Evolutionary conservation across 2,113 vertebrate species (phyloP).

Genomic region (Chamaetylas fuelleborni): DNA sequence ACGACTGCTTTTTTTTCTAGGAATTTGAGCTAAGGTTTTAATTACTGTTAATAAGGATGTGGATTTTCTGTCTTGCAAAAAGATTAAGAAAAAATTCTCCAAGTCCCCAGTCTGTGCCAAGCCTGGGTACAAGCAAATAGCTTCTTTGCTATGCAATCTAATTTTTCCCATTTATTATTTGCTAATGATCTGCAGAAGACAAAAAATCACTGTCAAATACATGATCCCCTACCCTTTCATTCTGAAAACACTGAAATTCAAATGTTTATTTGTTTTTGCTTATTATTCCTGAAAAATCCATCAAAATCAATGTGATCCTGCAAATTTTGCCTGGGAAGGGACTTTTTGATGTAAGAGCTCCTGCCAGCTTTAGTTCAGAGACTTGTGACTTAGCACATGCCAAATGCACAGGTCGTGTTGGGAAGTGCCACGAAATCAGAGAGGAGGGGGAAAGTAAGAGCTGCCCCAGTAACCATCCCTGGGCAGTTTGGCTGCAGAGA

Average conservation of each 20-base stretch:
- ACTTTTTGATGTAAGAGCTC: background rate
- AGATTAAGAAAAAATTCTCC: background rate
- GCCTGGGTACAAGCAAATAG: background rate
- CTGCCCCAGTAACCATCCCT: background rate
- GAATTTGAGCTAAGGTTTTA: background rate
- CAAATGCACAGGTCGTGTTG: accelerated
- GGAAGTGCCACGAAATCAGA: background rate
- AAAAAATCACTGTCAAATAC: background rate
- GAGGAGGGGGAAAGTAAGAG: background rate
- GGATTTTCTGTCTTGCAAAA: background rate
- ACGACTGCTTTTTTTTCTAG: background rate
- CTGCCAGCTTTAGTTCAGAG: background rate
- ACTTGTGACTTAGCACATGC: background rate
- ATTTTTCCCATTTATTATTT: background rate
- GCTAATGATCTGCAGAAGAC: background rate
- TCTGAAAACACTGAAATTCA: background rate
- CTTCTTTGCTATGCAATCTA: background rate
- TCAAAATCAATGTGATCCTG: background rate
- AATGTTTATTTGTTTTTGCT: background rate
- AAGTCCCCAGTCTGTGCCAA: background rate
- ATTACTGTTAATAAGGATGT: background rate
- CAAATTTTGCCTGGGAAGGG: background rate
- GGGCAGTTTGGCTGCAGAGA: background rate
- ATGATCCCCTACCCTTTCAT: background rate
- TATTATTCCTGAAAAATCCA: background rate